Percentiles rank a stretch among this genome's conserved stretches.
Conservation (phyloP, 2,113 vertebrate genomes). For the Albula glossodonta region DNA sequence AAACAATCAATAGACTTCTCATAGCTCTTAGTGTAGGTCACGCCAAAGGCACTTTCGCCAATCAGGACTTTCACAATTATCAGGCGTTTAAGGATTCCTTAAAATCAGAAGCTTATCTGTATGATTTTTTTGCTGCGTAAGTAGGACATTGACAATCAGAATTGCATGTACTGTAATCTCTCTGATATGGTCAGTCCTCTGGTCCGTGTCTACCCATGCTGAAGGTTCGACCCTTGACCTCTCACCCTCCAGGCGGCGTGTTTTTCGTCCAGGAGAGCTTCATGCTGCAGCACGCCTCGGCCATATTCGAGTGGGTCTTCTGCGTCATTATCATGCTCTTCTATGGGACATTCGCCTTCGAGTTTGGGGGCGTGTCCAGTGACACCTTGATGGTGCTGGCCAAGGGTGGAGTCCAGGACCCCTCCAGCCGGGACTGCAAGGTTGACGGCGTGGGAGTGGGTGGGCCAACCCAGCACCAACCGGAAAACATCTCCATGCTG, state of each 20-base stretch:
- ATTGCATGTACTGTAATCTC: too few species aligned
- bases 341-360: constrained; percentile 83
- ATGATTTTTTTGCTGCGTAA: too few species aligned
- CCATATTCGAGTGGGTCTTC: constrained; percentile 86
- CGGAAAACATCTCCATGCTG: constrained; percentile 51
- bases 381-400: constrained; percentile 81
- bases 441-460: constrained; percentile 21
- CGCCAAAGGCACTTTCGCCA: too few species aligned
- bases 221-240: constrained; percentile 68
- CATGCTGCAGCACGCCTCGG: constrained; percentile 78
- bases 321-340: constrained; percentile 83
- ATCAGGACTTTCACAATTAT: too few species aligned
- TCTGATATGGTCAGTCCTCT: too few species aligned
- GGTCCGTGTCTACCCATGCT: too few species aligned
- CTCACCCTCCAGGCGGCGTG: constrained; percentile 68
- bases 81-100: too few species aligned
- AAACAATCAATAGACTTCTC: too few species aligned
- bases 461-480: constrained; percentile 25
- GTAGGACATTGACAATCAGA: too few species aligned
- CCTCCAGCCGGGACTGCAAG: constrained; percentile 47
- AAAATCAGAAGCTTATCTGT: too few species aligned
- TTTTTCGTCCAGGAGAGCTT: constrained; percentile 86
- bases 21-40: too few species aligned
- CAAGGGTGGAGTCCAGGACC: constrained; percentile 44
- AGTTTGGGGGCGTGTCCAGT: constrained; percentile 77